Percentiles rank a stretch among this genome's conserved stretches.
Evolutionary conservation across 2,797 vertebrate genomes (phyloP).

Genomic region (Mycteria americana): DNA sequence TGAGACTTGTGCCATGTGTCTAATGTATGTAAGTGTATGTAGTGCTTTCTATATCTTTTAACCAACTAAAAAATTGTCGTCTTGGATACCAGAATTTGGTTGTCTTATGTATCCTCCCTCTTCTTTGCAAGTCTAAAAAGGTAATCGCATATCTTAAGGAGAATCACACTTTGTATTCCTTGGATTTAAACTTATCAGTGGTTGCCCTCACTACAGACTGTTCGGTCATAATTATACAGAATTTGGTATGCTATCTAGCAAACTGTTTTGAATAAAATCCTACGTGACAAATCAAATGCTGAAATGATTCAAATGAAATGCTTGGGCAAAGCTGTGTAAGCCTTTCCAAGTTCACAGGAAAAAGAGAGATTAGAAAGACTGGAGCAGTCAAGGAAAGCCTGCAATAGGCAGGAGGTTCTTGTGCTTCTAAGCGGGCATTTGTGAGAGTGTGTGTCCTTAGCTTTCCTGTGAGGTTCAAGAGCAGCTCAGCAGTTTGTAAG

Average conservation of each 20-base stretch:
- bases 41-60: not conserved
- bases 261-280: not conserved
- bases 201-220: not conserved
- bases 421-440: not conserved
- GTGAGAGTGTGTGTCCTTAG: not conserved
- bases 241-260: not conserved
- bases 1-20: not conserved
- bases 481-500: not conserved
- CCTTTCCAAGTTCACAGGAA: not conserved
- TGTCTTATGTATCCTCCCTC: not conserved
- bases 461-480: not conserved
- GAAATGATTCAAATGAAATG: not conserved
- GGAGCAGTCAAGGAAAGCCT: not conserved
- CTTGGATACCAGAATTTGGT: not conserved
- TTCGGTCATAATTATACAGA: not conserved
- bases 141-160: accelerated
- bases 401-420: not conserved
- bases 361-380: not conserved
- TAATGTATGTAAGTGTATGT: not conserved
- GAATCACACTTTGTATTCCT: not conserved
- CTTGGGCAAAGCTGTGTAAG: not conserved
- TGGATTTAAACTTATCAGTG: not conserved
- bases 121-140: not conserved
- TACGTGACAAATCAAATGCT: not conserved
- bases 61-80: not conserved